Percentiles rank a stretch among this genome's conserved stretches.
Conservation (phyloP, 2,888 invertebrate species). For the Cerastis rubricosa region DNA sequence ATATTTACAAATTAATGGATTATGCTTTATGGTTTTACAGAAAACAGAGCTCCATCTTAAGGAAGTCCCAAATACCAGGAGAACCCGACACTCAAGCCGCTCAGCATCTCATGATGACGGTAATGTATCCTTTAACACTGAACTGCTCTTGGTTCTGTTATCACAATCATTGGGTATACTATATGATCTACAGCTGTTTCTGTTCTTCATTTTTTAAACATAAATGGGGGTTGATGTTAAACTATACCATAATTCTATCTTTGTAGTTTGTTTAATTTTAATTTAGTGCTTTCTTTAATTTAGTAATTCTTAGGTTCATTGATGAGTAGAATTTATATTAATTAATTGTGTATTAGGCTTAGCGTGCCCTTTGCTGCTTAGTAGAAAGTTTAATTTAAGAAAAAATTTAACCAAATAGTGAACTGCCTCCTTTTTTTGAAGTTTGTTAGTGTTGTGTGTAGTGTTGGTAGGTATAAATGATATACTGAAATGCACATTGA, state of each 20-base stretch:
- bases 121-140: constrained; percentile 64
- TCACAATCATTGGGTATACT: constrained; percentile 32
- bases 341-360: background rate
- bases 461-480: too few relatives aligned
- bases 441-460: too few relatives aligned
- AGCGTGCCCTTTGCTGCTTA: background rate
- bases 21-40: constrained; percentile 69
- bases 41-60: constrained; percentile 80
- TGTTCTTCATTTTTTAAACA: background rate
- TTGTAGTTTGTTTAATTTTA: background rate
- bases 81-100: constrained; percentile 73
- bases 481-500: background rate
- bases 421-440: too few relatives aligned
- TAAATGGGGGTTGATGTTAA: constrained; percentile 25
- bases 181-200: background rate
- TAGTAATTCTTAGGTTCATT: background rate
- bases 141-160: background rate
- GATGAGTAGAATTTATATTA: constrained; percentile 1
- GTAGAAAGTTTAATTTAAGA: background rate
- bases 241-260: background rate
- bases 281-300: too few relatives aligned
- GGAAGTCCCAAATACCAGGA: constrained; percentile 70
- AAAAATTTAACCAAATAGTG: too few relatives aligned
- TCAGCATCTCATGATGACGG: constrained; percentile 85
- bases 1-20: background rate